These are phyloP conservation scores for Ascidia mentula DNA, from an alignment of 23 tunicate species.

Conservation along the genomic window DNA sequence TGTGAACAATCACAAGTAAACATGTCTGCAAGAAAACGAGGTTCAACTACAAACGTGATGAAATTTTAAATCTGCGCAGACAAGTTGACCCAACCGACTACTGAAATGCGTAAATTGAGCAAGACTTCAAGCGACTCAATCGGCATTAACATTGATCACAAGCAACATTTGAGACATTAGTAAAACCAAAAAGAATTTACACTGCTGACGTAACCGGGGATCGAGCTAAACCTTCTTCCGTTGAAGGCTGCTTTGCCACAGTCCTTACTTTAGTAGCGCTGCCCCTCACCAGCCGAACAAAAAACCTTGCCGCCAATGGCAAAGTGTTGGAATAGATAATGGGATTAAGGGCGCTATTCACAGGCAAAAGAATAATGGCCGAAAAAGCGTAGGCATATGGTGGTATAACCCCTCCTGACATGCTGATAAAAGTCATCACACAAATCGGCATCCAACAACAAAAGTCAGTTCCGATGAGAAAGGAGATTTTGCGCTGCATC, in stretches of 20 bases:
- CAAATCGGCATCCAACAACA: conserved; percentile 52
- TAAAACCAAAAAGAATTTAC: too few relatives aligned
- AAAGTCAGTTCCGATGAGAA: conserved; percentile 38
- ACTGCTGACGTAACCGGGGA: not conserved
- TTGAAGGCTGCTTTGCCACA: not conserved
- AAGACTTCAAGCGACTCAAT: not conserved
- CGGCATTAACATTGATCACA: not conserved
- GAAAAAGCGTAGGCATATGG: conserved; percentile 22
- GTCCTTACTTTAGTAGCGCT: not conserved
- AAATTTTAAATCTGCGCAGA: too few relatives aligned
- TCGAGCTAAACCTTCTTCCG: not conserved
- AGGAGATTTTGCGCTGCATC: conserved; percentile 33
- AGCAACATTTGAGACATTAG: too few relatives aligned
- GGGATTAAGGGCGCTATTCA: conserved; percentile 35
- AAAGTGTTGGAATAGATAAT: conserved; percentile 26
- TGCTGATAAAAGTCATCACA: conserved; percentile 13
- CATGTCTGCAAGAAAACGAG: not conserved
- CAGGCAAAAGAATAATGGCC: conserved; percentile 31
- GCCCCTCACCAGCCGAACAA: not conserved
- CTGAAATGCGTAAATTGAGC: not conserved
- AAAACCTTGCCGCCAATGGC: not conserved
- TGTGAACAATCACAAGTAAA: not conserved
- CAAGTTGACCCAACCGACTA: too few relatives aligned
- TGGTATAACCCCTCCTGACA: not conserved
- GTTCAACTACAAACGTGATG: too few relatives aligned